Percentiles rank a stretch among this genome's conserved stretches.
Evolutionary conservation across 2,797 vertebrate genomes (phyloP).

Genomic region (Agapornis canus): DNA sequence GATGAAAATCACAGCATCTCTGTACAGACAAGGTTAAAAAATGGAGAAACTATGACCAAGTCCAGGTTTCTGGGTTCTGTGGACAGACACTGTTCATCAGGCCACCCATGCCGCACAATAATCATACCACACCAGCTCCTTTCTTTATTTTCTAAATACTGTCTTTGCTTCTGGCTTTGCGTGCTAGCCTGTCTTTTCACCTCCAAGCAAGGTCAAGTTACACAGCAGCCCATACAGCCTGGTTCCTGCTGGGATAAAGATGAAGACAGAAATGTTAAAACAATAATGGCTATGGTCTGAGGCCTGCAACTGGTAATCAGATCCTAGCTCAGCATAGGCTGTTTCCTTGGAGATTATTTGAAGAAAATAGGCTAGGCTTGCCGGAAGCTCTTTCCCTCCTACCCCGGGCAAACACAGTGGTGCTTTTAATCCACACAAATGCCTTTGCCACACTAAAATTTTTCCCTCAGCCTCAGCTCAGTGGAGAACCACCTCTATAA

Average conservation of each 20-base stretch:
- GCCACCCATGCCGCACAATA: slow-evolving; percentile 63
- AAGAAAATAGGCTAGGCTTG: slow-evolving; percentile 78
- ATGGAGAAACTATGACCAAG: slow-evolving; percentile 43
- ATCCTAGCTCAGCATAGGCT: slow-evolving; percentile 69
- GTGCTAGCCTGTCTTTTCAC: slow-evolving; percentile 77
- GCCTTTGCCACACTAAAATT: slow-evolving; percentile 43
- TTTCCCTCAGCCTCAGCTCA: neutral
- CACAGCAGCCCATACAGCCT: slow-evolving; percentile 51
- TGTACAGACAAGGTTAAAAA: slow-evolving; percentile 53
- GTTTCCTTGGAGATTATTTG: slow-evolving; percentile 79
- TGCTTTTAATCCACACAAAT: slow-evolving; percentile 41
- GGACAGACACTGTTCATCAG: slow-evolving; percentile 22
- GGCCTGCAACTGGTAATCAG: slow-evolving; percentile 79
- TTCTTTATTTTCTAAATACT: slow-evolving; percentile 81
- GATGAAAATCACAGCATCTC: slow-evolving; percentile 22
- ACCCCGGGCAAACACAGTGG: slow-evolving; percentile 32
- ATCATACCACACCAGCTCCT: slow-evolving; percentile 56
- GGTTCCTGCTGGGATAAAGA: slow-evolving; percentile 80
- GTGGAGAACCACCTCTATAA: neutral
- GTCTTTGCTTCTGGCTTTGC: slow-evolving; percentile 72
- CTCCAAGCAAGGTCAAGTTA: slow-evolving; percentile 78
- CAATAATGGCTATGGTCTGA: slow-evolving; percentile 80
- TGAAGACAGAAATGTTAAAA: slow-evolving; percentile 80
- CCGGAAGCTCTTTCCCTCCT: slow-evolving; percentile 35
- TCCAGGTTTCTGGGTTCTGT: slow-evolving; percentile 48